These are phyloP conservation scores for Oligia latruncula DNA, from an alignment of 2,888 invertebrate genomes.

Conservation along the genomic window DNA sequence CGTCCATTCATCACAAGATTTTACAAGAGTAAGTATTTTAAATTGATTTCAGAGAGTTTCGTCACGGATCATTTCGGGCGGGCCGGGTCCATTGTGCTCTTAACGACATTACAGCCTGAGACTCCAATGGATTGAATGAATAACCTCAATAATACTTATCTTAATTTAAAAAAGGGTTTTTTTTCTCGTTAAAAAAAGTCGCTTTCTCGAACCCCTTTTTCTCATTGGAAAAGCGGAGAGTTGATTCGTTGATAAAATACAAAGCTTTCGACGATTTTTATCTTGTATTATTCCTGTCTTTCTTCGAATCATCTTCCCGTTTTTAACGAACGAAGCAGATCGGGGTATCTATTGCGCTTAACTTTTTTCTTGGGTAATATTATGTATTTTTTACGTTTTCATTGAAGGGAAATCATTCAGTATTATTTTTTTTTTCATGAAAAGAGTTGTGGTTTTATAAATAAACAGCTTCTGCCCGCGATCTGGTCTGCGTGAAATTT, in stretches of 20 bases:
- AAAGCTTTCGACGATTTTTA: constrained; percentile 73
- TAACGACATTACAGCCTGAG: constrained; percentile 82
- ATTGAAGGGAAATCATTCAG: constrained; percentile 1
- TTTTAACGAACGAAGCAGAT: constrained; percentile 64
- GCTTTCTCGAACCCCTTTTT: constrained; percentile 76
- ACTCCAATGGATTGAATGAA: constrained; percentile 79
- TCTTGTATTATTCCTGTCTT: constrained; percentile 73
- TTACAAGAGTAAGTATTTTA: constrained; percentile 84
- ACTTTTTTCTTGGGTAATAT: constrained; percentile 19
- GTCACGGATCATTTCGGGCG: constrained; percentile 83
- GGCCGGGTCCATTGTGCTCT: constrained; percentile 77
- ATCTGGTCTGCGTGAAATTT: too few species aligned
- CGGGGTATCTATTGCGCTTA: constrained; percentile 50
- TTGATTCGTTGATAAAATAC: constrained; percentile 81
- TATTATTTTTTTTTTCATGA: constrained; percentile 11
- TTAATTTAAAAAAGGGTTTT: constrained; percentile 73
- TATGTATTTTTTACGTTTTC: constrained; percentile 18
- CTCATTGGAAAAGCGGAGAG: constrained; percentile 72
- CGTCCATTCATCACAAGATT: constrained; percentile 77
- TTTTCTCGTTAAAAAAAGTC: constrained; percentile 73
- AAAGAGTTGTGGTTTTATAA: background rate
- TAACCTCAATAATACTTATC: constrained; percentile 80
- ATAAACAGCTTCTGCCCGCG: background rate
- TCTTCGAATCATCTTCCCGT: constrained; percentile 71
- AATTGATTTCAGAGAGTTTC: constrained; percentile 84